phyloP scores from a whole-genome alignment of 1,140 invertebrate genomes.

The Drosophila kepulauana region DNA sequence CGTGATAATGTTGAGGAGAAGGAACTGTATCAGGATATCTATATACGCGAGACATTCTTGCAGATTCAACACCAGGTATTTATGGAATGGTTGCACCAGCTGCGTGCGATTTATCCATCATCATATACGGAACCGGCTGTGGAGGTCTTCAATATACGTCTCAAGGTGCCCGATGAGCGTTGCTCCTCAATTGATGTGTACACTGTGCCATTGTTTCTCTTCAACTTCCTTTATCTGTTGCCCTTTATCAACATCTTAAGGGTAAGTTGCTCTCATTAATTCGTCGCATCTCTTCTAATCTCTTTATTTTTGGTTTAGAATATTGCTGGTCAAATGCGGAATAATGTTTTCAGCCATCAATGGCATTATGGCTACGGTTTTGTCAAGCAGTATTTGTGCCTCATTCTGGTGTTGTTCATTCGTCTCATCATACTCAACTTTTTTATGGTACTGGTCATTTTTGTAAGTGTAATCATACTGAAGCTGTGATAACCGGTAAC shows the following conservation, averaged over 20 bases:
- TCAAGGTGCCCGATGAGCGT: constrained; percentile 31
- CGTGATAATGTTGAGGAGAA: constrained; percentile 47
- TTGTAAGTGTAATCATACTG: constrained; percentile 33
- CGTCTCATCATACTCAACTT: constrained; percentile 49
- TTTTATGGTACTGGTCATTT: constrained; percentile 23
- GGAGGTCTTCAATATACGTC: constrained; percentile 47
- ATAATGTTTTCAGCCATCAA: constrained; percentile 71
- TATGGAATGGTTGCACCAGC: constrained; percentile 44
- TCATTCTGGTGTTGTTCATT: constrained; percentile 55
- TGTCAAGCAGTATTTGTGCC: constrained; percentile 46
- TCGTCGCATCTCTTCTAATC: not conserved
- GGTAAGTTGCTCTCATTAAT: constrained; percentile 41
- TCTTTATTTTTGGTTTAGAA: constrained; percentile 41
- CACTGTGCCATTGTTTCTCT: constrained; percentile 58
- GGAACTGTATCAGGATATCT: constrained; percentile 58
- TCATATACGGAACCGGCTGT: constrained; percentile 33
- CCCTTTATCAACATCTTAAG: constrained; percentile 67
- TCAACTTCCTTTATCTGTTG: constrained; percentile 65
- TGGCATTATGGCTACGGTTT: constrained; percentile 73
- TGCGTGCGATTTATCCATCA: not conserved
- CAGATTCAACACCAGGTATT: constrained; percentile 70
- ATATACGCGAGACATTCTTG: constrained; percentile 70
- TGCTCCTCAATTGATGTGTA: constrained; percentile 40
- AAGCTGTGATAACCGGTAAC: not conserved
- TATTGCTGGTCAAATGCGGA: constrained; percentile 56